Conservation (phyloP, 2,113 vertebrate genomes). For the Oreotrochilus melanogaster region DNA sequence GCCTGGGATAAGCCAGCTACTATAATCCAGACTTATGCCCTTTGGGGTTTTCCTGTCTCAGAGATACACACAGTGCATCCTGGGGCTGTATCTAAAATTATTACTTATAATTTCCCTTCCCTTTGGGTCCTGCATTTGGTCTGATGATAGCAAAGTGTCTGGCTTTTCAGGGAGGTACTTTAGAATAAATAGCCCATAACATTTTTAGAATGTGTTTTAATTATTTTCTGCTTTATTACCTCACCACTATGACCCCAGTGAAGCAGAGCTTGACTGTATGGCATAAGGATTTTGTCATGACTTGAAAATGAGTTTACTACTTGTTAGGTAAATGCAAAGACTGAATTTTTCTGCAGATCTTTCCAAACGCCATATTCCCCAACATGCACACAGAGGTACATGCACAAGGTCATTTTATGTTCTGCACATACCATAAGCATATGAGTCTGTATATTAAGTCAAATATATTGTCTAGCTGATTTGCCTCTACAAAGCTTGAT, state of each 20-base stretch:
- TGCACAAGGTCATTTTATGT: background rate
- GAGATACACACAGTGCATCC: background rate
- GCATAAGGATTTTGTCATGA: background rate
- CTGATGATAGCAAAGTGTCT: background rate
- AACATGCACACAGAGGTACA: background rate
- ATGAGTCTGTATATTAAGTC: background rate
- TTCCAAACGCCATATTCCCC: background rate
- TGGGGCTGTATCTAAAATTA: slow-evolving; percentile 23
- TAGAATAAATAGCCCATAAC: background rate
- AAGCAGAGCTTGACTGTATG: background rate
- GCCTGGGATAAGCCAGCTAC: background rate
- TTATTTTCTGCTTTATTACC: background rate
- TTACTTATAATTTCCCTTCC: slow-evolving; percentile 19
- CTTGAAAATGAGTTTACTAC: background rate
- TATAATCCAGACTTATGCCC: background rate
- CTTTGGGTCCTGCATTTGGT: background rate
- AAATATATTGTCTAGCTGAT: background rate
- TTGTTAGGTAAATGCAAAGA: background rate
- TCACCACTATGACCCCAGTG: background rate
- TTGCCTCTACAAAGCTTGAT: background rate
- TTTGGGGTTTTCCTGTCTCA: background rate
- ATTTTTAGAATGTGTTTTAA: background rate
- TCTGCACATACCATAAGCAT: background rate
- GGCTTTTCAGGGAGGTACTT: background rate
- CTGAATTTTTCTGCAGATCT: background rate